Base-by-base conservation (phyloP, 2,113 vertebrate species). In the Pelvicachromis taeniatus region DNA sequence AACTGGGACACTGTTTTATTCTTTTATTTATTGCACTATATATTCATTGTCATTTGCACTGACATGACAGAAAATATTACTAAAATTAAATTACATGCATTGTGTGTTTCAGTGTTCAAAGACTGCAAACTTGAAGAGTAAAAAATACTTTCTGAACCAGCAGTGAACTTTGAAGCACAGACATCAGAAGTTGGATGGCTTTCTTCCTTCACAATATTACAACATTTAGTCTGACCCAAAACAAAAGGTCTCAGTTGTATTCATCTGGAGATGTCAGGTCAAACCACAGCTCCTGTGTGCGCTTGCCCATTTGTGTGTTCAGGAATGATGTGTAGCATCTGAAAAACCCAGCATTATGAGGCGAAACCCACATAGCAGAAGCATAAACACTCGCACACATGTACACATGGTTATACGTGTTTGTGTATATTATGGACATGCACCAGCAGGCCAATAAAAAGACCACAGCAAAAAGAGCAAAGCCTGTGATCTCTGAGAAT, bases 391-490 rank as follows among this genome's bases (percentile, higher is more conserved):
- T 89, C 35, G 82, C 73, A 89, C 78, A 79, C 26, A 90, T 42
- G 83, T 16, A 86, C 65, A 84, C 50, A 83, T 29, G 17, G 33
- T 48, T 38, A 40, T 82, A 54, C 54, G 58, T 83, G 55, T 82
- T 11, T 52, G 77, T 89, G 82, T 87, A 78, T 83, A 56, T 87
- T 80, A 81, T 70, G 83, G 77, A 84, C 85, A 89, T 52, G 55
- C 52, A 92, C 55, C 82, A 89, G 77, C 79, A 86, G 84, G 80
- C 68, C 2, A 70, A 83, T 85, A 92, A 89, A 90, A 81, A 75
- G 80, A 88, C 93, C 93, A 92, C 94, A 94, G 93, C 89, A 92
- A 91, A 93, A 92, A 26, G 9, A 93, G 63, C 86, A 56, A 79
- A 65, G 33, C 82, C 86, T 93, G 85, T 93, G 93, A 94, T 94